Evolutionary conservation across 2,888 invertebrate species (phyloP).

Genomic region (Halictus ligatus): DNA sequence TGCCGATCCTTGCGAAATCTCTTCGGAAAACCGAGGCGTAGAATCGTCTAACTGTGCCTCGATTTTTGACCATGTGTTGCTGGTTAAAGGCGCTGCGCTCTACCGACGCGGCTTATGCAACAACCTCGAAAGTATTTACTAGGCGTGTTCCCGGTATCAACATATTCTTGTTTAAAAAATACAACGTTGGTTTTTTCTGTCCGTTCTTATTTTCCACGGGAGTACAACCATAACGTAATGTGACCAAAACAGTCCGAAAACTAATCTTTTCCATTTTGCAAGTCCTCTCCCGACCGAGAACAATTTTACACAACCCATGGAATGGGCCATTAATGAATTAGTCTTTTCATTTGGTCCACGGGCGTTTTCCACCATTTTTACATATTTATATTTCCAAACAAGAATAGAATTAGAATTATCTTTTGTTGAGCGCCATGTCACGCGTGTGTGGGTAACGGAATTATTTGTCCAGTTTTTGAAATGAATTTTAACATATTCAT

Average conservation of each 20-base stretch:
- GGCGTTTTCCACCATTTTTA: too few relatives aligned
- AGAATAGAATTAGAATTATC: too few relatives aligned
- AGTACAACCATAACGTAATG: not conserved
- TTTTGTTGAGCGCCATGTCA: too few relatives aligned
- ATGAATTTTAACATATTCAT: too few relatives aligned
- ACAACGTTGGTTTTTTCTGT: not conserved
- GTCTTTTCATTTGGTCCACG: too few relatives aligned
- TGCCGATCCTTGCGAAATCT: constrained; percentile 22
- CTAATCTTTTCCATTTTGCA: too few relatives aligned
- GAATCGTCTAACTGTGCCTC: constrained; percentile 43
- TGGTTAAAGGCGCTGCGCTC: not conserved
- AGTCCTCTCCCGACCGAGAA: not conserved
- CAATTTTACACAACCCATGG: too few relatives aligned
- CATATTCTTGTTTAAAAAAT: not conserved
- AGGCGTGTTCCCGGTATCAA: not conserved
- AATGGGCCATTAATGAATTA: too few relatives aligned
- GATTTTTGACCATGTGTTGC: constrained; percentile 12
- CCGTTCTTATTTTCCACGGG: not conserved
- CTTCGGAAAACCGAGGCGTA: constrained; percentile 33
- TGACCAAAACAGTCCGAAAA: too few relatives aligned
- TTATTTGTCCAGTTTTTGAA: too few relatives aligned
- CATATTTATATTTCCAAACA: too few relatives aligned
- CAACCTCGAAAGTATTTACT: not conserved
- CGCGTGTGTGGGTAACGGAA: too few relatives aligned
- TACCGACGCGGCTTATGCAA: not conserved